Base-by-base conservation (phyloP, 2,888 invertebrate species). In the Tuta absoluta region DNA sequence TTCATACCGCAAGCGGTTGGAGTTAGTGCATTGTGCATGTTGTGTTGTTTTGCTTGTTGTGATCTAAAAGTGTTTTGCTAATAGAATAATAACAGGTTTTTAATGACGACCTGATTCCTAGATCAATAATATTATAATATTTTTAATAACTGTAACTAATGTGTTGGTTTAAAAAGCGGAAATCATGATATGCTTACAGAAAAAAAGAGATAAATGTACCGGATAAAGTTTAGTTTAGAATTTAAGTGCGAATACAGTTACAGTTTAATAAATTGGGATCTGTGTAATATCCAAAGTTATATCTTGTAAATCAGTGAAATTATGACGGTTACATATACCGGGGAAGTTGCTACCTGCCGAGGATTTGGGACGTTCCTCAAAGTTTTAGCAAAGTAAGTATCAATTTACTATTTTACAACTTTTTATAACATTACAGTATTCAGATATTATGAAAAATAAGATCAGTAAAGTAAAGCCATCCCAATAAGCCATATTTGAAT, bases 341-440 rank as follows among this genome's bases (percentile, higher is more conserved):
- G 94, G 62, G 95, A 97, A 92, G 97, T 97, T 69, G 96, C 97
- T 68, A 96, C 96, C 69, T 96, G 96, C 80, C 93, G 95, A 63
- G 96, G 97, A 68, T 95, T 97, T 82, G 97, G 97, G 66, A 96
- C 96, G 77, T 98, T 97, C 92, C 92, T 97, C 73, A 96, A 96
- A 92, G 93, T 98, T 78, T 92, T 98, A 38, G 92, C 95, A 79
- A 95, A 95, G 97, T 97, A 89, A 92, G 85, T 71, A 38, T 3
- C 14, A 1, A 14, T 14, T 14, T 41, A 4, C n/a, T 45, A n/a
- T 17, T 45, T 10, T 45, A 45, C 17, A 8, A n/a, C 17, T 11
- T n/a, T 1, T 17, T 45, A 3, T 4, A 11, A 37, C 11, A 7
- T 33, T 33, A 33, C 8, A 33, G 8, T 7, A 33, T 8, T 33